Evolutionary conservation across 2,113 vertebrate genomes (phyloP), one percentile per base, ranked within the genome.

Genomic region (Stictonetta naevosa): DNA sequence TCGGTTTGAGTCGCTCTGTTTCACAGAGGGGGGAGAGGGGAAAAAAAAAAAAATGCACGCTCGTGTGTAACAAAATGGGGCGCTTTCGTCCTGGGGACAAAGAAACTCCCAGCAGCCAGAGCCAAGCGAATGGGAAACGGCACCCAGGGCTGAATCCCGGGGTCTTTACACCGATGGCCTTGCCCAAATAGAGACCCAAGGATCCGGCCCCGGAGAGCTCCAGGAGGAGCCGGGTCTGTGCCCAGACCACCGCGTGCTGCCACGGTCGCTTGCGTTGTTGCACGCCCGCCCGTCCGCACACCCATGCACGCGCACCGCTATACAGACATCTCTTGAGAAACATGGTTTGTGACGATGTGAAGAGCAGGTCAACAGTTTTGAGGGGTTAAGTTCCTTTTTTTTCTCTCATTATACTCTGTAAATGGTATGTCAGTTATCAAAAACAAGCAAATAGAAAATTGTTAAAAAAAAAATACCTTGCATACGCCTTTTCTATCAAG

Each of bases 401-500:
- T 97, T 98, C 98, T 97, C 96, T 98, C 97, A 98, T 98, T 98
- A 97, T 98, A 98, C 96, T 98, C 97, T 98, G 97, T 98, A 97
- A 98, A 97, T 98, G 97, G 92, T 98, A 97, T 98, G 97, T 98
- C 98, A 98, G 97, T 97, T 97, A 98, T 98, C 96, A 98, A 79
- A 95, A 98, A 97, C 97, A 97, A 97, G 91, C 95, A 98, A 98
- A 97, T 97, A 97, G 96, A 98, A 97, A 97, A 98, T 98, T 69
- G 96, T 98, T 98, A 59, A 77, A 97, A 96, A 97, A 97, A 69
- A 89, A 92, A 55, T 3, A 98, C 96, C 98, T 98, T 98, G 98
- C 98, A 98, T 98, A 98, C 98, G 98, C 98, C 98, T 98, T 98
- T 98, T 98, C 98, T 98, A 98, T 98, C 98, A 98, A 98, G 98